Evolutionary conservation across 2,888 invertebrate genomes (phyloP), one percentile per base, ranked within the genome.

Genomic region (Drosophila kokeensis): DNA sequence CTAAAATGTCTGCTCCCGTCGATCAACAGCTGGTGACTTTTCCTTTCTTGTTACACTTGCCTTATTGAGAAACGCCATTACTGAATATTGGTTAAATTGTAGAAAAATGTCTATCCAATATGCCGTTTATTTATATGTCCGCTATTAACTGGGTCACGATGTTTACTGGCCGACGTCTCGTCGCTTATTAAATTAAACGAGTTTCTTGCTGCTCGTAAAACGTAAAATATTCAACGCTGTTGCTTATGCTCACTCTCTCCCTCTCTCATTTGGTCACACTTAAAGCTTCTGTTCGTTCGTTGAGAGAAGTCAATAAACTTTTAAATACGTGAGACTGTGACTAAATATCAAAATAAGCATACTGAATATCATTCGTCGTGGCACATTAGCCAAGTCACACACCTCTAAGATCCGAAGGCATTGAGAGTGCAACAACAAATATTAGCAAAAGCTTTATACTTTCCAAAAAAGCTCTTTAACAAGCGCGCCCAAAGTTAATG

Each of bases 31-130:
- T 73, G 71, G 63, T 62, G 75, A 68, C 69, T 36, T 48, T 18
- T 27, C 1, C 4, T 11, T 58, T 32, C 15, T 4, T 2, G 11
- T 8, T 53, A 13, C 24, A 32, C 54, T 18, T 45, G 89, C 90
- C 88, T 91, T 90, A 69, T 90, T 90, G 45, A 90, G 76, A 76
- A 90, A 91, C 57, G 91, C 90, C 90, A 90, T 79, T 57, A 69
- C 42, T 38, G 24, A 36, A 21, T 38, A 45, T 72, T 76, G 52
- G 27, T 70, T 11, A 18, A 55, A 42, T 52, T 55, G 36, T 66
- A 64, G 55, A 60, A 68, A 61, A 65, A 52, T 68, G 30, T 52
- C 29, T 54, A 48, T 58, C 30, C 6, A 40, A 4, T 45, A 29
- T 55, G 34, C 24, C 36, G 21, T 52, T 58, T 69, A 48, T 57